These are phyloP conservation scores for Macrostomum lignano DNA, from an alignment of 1,140 invertebrate species.

Conservation along the genomic window DNA sequence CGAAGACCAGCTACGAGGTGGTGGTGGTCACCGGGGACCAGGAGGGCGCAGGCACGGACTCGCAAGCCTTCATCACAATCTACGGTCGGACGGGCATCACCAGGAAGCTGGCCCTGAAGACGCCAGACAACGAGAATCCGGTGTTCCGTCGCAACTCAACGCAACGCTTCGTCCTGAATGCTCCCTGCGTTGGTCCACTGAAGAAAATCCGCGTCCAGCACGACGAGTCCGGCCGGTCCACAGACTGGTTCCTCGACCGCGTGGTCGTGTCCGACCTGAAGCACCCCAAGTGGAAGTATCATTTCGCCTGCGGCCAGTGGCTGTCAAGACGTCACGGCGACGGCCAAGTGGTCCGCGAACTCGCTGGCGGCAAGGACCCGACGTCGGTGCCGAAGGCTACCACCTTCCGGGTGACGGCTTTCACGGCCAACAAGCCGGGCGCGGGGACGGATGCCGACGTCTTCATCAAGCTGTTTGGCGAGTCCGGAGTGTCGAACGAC, in stretches of 20 bases:
- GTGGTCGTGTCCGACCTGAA: slow-evolving; percentile 23
- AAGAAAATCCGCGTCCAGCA: slow-evolving; percentile 23
- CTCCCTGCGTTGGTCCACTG: slow-evolving; percentile 23
- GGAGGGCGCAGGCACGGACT: slow-evolving; percentile 26
- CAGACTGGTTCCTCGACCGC: slow-evolving; percentile 28
- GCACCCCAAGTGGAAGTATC: slow-evolving; percentile 24
- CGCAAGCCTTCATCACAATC: slow-evolving; percentile 24
- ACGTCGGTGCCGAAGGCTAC: no score
- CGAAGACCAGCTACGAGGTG: slow-evolving; percentile 22
- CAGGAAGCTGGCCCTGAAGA: slow-evolving; percentile 15
- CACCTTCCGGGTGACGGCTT: slow-evolving; percentile 15
- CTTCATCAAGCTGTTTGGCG: slow-evolving; percentile 13
- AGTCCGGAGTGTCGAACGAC: no score
- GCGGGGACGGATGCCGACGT: slow-evolving; percentile 13
- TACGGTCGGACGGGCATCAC: slow-evolving; percentile 29
- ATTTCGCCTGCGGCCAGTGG: slow-evolving; percentile 26
- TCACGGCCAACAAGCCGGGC: slow-evolving; percentile 13
- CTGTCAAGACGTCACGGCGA: slow-evolving; percentile 23
- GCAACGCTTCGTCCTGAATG: slow-evolving; percentile 16
- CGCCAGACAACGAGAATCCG: slow-evolving; percentile 9
- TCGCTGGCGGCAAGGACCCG: slow-evolving; percentile 20
- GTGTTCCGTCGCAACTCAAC: slow-evolving; percentile 15
- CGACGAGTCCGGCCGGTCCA: slow-evolving; percentile 22
- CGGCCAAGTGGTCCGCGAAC: slow-evolving; percentile 16
- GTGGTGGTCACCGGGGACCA: slow-evolving; percentile 25